These are phyloP conservation scores for Sorex maritimensis DNA, from an alignment of 2,797 vertebrate species.

Conservation along the genomic window DNA sequence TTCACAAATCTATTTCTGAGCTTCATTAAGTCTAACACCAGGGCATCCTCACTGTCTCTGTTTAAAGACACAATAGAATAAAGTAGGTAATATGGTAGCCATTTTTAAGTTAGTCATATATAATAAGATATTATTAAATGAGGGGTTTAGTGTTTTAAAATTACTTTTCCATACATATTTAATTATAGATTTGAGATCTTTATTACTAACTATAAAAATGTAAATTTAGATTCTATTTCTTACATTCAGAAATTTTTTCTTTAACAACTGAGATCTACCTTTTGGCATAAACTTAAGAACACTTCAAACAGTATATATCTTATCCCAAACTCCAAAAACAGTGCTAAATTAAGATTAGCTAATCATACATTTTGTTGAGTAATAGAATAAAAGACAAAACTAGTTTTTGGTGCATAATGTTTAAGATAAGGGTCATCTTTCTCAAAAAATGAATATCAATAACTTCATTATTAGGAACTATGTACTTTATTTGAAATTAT, in stretches of 20 bases:
- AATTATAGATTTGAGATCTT: neutral
- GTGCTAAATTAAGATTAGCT: neutral
- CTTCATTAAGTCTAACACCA: neutral
- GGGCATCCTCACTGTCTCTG: neutral
- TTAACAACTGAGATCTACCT: neutral
- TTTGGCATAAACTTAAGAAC: conserved; percentile 5
- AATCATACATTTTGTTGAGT: conserved; percentile 6
- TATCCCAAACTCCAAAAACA: neutral
- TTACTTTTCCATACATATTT: neutral
- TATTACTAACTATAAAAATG: conserved; percentile 26
- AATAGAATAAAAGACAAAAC: neutral
- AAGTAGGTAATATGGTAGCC: conserved; percentile 25
- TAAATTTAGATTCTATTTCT: neutral
- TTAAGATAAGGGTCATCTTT: conserved; percentile 13
- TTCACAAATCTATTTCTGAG: conserved; percentile 50
- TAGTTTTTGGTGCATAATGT: conserved; percentile 14
- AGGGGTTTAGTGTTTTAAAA: neutral
- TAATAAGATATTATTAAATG: conserved; percentile 21
- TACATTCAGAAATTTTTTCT: neutral
- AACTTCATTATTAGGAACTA: neutral
- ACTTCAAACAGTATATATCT: neutral
- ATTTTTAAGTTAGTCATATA: conserved; percentile 33
- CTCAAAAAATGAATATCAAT: neutral
- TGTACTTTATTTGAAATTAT: conserved; percentile 1
- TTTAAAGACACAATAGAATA: conserved; percentile 10